A percentile compares a stretch with the other conserved stretches of the same genome.
Conservation (phyloP, 2,888 invertebrate species). For the Netelia fuscicornis region DNA sequence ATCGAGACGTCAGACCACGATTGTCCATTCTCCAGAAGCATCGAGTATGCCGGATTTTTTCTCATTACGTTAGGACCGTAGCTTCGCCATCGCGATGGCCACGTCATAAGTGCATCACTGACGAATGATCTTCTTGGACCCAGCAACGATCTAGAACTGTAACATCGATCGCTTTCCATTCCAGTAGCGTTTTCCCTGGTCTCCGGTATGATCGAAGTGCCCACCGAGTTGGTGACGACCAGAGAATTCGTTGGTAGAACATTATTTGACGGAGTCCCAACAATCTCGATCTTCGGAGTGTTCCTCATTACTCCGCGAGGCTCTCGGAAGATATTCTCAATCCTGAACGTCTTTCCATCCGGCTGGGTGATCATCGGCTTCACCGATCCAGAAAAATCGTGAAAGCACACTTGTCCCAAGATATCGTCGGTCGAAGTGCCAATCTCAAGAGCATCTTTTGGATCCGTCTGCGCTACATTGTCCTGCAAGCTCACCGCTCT, state of each 20-base stretch:
- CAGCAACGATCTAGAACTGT: slow-evolving; percentile 38
- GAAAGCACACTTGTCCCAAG: slow-evolving; percentile 50
- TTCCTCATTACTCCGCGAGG: slow-evolving; percentile 65
- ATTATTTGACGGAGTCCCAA: slow-evolving; percentile 51
- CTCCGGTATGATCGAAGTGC: slow-evolving; percentile 74
- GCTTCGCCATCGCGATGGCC: slow-evolving; percentile 62
- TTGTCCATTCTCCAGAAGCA: slow-evolving; percentile 4
- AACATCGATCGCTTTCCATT: slow-evolving; percentile 53
- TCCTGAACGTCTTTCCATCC: slow-evolving; percentile 77
- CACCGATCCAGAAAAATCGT: slow-evolving; percentile 57
- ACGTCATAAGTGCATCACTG: slow-evolving; percentile 47
- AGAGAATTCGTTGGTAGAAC: slow-evolving; percentile 71
- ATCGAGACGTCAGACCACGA: slow-evolving; percentile 11
- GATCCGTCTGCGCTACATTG: slow-evolving; percentile 76
- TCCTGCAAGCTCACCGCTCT: slow-evolving; percentile 63
- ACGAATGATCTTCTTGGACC: slow-evolving; percentile 41
- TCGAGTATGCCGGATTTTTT: slow-evolving; percentile 29
- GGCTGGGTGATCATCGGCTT: slow-evolving; percentile 72
- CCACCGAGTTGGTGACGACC: slow-evolving; percentile 76
- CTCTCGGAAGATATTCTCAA: slow-evolving; percentile 79
- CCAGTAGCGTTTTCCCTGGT: slow-evolving; percentile 70
- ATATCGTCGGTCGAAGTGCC: slow-evolving; percentile 66
- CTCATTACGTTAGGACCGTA: slow-evolving; percentile 47
- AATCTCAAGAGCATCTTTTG: slow-evolving; percentile 57
- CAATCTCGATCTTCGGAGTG: slow-evolving; percentile 63